Conservation (phyloP, 1,140 invertebrate genomes). For the Parapsyche elsis region DNA sequence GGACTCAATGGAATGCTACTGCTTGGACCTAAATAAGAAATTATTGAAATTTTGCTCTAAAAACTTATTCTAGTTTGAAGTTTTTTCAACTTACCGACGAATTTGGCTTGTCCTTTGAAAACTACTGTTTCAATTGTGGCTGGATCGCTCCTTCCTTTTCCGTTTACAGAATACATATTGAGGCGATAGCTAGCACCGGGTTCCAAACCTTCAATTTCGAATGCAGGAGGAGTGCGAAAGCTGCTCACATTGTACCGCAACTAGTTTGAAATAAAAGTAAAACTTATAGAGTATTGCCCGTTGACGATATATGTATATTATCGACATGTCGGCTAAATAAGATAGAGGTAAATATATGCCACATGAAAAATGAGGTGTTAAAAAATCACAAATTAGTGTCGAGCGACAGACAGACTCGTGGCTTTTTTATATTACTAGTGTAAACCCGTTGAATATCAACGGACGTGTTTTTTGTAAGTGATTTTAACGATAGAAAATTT, state of each 20-base stretch:
- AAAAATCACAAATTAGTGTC: too few relatives aligned
- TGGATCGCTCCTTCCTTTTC: conserved; percentile 85
- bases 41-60: background rate
- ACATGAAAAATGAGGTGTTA: too few relatives aligned
- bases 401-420: too few relatives aligned
- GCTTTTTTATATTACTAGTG: too few relatives aligned
- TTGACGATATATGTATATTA: background rate
- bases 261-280: conserved; percentile 49
- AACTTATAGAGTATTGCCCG: background rate
- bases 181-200: conserved; percentile 81
- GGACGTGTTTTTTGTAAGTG: too few relatives aligned
- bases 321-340: background rate
- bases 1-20: conserved; percentile 74
- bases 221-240: conserved; percentile 71
- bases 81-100: conserved; percentile 67
- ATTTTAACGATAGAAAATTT: too few relatives aligned
- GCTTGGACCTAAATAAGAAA: conserved; percentile 60
- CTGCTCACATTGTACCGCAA: conserved; percentile 66
- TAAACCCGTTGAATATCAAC: too few relatives aligned
- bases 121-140: conserved; percentile 84
- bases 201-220: conserved; percentile 81
- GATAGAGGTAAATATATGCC: too few relatives aligned
- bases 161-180: conserved; percentile 83
- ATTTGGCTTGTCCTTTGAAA: conserved; percentile 81
- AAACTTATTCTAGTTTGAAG: background rate